A percentile compares a stretch with the other conserved stretches of the same genome.
These are phyloP conservation scores for Shinisaurus crocodilurus DNA, from an alignment of 2,113 vertebrate genomes.

Conservation along the genomic window DNA sequence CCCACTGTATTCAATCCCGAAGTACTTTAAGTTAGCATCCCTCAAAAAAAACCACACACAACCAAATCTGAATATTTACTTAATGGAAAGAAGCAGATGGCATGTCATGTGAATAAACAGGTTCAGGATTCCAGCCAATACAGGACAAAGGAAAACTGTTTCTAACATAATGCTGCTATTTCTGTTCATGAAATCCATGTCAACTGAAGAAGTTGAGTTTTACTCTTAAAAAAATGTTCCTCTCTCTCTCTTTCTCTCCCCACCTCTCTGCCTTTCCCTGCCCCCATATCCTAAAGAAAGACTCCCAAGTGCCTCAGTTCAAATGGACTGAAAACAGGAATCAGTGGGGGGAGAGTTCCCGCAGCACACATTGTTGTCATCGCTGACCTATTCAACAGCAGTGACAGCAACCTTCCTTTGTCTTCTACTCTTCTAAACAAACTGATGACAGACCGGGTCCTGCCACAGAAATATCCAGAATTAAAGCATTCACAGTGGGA, in stretches of 20 bases:
- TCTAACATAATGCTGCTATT: constrained; percentile 40
- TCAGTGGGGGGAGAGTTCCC: constrained; percentile 66
- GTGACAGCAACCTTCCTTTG: constrained; percentile 65
- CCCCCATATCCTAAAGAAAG: constrained; percentile 63
- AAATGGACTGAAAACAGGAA: constrained; percentile 61
- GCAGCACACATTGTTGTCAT: constrained; percentile 62
- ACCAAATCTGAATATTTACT: neutral
- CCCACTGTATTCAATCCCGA: neutral
- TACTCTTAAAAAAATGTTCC: constrained; percentile 51
- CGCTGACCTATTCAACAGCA: constrained; percentile 65
- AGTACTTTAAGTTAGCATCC: neutral
- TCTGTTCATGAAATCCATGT: neutral
- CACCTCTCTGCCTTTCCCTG: constrained; percentile 52
- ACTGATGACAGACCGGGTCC: constrained; percentile 47
- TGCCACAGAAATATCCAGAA: constrained; percentile 59
- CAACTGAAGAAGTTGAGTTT: constrained; percentile 41
- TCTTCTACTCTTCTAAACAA: constrained; percentile 63
- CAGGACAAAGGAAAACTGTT: constrained; percentile 29
- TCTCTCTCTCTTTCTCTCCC: constrained; percentile 43
- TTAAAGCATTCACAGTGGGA: constrained; percentile 62
- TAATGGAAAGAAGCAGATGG: neutral
- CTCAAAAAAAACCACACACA: neutral
- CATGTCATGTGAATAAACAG: neutral
- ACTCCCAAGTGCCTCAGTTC: constrained; percentile 64
- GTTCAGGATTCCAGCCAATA: neutral